Conservation (phyloP, 1,140 invertebrate genomes). For the Wasmannia auropunctata region DNA sequence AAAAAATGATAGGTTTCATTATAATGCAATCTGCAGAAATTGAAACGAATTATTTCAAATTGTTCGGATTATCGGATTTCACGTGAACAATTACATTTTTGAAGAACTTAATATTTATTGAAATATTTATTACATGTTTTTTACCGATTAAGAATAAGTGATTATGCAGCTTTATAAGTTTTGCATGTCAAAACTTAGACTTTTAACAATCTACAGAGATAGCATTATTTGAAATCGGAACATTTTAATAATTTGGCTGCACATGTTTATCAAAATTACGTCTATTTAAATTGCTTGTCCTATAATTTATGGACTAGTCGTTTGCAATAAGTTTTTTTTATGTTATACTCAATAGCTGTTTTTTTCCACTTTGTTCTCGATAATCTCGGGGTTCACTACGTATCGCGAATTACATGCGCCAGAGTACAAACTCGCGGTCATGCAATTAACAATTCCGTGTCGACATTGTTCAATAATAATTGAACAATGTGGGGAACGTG, state of each 20-base stretch:
- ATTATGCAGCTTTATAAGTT: not conserved
- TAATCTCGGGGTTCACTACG: not conserved
- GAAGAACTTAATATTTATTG: not conserved
- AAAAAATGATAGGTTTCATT: not conserved
- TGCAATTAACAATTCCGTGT: conserved; percentile 17
- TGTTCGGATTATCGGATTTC: not conserved
- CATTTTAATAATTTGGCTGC: conserved; percentile 9
- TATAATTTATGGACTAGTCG: not conserved
- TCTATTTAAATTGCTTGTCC: not conserved
- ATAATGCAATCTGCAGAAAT: not conserved
- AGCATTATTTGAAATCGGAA: not conserved
- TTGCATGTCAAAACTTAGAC: not conserved
- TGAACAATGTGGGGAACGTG: not conserved
- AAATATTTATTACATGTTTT: not conserved
- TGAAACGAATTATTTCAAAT: not conserved
- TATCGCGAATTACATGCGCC: not conserved
- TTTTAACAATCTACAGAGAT: too few species aligned
- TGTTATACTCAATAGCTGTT: too few species aligned
- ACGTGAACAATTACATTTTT: not conserved
- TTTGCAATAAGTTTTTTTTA: not conserved
- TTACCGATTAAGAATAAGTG: not conserved
- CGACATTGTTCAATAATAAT: conserved; percentile 22
- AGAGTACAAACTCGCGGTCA: not conserved
- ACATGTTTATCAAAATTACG: too few species aligned
- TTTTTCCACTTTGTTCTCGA: too few species aligned